Percentiles rank a stretch among this genome's conserved stretches.
phyloP scores from a whole-genome alignment of 35 echinoderm and acorn worm genomes.

The Apostichopus californicus region DNA sequence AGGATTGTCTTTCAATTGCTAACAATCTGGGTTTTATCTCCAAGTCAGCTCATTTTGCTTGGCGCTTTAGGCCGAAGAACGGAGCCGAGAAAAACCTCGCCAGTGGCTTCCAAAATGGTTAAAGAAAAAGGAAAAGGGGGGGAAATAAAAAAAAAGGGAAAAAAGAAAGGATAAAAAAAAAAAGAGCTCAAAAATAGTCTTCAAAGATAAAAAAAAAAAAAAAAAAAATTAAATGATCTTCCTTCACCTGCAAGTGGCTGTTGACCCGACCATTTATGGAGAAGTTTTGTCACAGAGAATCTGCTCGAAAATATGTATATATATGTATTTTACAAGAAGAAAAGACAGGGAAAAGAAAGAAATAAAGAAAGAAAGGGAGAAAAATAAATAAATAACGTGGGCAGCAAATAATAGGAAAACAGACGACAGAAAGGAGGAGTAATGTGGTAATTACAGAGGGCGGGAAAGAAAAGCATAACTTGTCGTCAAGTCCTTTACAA shows the following conservation, averaged over 20 bases:
- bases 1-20: conserved; percentile 48
- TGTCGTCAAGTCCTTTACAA: neutral
- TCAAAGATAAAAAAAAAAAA: conserved; percentile 18
- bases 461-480: neutral
- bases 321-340: too few species aligned
- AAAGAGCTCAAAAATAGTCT: neutral
- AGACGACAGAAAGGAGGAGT: neutral
- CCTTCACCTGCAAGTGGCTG: conserved; percentile 34
- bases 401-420: conserved; percentile 2
- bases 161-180: neutral
- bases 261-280: conserved; percentile 6
- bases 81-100: conserved; percentile 19
- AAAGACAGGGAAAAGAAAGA: too few species aligned
- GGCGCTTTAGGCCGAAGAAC: neutral
- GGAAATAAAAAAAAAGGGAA: neutral
- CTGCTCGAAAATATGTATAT: neutral
- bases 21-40: conserved; percentile 44
- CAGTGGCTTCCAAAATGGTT: neutral
- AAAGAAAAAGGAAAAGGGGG: neutral
- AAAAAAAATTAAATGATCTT: neutral
- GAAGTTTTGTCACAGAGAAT: conserved; percentile 16
- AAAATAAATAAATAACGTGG: neutral
- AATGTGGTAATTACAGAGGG: conserved; percentile 23
- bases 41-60: conserved; percentile 20
- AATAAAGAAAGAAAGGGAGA: too few species aligned